phyloP scores from a whole-genome alignment of 1,140 invertebrate genomes.

The Drosophila sulfurigaster region DNA sequence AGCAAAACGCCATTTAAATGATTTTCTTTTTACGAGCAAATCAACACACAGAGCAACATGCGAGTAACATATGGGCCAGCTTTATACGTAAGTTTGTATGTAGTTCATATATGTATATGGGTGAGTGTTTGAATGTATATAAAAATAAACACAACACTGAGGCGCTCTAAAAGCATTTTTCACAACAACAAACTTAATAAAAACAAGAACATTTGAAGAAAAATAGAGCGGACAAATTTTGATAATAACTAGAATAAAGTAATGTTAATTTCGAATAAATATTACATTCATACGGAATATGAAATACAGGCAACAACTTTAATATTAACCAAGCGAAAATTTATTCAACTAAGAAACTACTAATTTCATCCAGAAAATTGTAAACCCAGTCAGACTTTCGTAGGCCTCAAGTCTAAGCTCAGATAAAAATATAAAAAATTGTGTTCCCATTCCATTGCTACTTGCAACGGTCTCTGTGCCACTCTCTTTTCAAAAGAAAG shows the following conservation, averaged over 20 bases:
- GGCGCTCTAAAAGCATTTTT: slow-evolving; percentile 73
- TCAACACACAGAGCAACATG: slow-evolving; percentile 40
- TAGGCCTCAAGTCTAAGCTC: no score
- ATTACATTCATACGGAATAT: not conserved
- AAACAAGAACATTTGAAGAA: slow-evolving; percentile 55
- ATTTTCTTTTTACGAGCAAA: slow-evolving; percentile 56
- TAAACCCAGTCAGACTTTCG: no score
- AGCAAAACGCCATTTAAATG: slow-evolving; percentile 63
- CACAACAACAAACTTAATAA: slow-evolving; percentile 59
- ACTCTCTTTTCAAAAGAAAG: no score
- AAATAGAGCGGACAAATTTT: slow-evolving; percentile 21
- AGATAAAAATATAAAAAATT: no score
- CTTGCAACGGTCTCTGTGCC: no score
- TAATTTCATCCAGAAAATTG: no score
- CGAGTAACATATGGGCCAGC: slow-evolving; percentile 45
- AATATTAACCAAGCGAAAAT: no score
- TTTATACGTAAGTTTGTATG: slow-evolving; percentile 34
- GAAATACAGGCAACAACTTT: not conserved
- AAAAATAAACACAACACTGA: slow-evolving; percentile 70
- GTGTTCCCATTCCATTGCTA: no score
- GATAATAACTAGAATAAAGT: not conserved
- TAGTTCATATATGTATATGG: not conserved
- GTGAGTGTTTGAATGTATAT: slow-evolving; percentile 49
- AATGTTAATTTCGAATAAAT: not conserved
- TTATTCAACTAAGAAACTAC: no score